Evolutionary conservation across 2,797 vertebrate genomes (phyloP).

Genomic region (Nyctalus aviator): DNA sequence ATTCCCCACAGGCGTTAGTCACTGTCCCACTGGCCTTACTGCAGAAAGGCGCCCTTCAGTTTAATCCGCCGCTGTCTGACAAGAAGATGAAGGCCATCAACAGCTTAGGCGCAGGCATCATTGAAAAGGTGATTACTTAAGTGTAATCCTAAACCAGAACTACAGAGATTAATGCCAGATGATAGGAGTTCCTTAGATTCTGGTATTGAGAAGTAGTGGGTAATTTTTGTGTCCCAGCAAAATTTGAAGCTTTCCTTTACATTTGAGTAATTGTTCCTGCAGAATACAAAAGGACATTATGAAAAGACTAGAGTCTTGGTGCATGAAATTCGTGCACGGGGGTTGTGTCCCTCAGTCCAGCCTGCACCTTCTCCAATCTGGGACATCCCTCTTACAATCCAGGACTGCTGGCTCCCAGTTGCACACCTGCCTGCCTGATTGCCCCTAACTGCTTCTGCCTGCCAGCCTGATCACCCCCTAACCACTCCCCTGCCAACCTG

Average conservation of each 20-base stretch:
- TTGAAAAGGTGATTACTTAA: slow-evolving; percentile 93
- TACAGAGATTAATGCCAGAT: background rate
- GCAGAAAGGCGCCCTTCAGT: slow-evolving; percentile 94
- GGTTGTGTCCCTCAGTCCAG: too few relatives aligned
- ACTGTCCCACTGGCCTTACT: slow-evolving; percentile 95
- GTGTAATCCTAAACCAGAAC: background rate
- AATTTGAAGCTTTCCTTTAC: background rate
- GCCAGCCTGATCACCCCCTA: too few relatives aligned
- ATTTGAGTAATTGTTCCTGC: background rate
- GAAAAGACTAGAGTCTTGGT: background rate
- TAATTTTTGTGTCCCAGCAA: background rate
- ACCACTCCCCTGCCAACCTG: too few relatives aligned
- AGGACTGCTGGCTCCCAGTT: too few relatives aligned
- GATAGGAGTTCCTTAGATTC: background rate
- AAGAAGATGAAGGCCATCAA: slow-evolving; percentile 98
- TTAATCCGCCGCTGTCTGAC: slow-evolving; percentile 94
- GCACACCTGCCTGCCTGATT: too few relatives aligned
- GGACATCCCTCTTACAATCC: too few relatives aligned
- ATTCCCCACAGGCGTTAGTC: slow-evolving; percentile 92
- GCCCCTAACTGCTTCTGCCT: too few relatives aligned
- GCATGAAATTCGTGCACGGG: too few relatives aligned
- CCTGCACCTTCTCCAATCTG: too few relatives aligned
- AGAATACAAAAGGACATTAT: background rate
- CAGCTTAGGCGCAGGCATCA: slow-evolving; percentile 96
- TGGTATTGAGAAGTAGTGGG: background rate